Base-by-base conservation (phyloP, 2,113 vertebrate genomes). In the Struthio camelus region DNA sequence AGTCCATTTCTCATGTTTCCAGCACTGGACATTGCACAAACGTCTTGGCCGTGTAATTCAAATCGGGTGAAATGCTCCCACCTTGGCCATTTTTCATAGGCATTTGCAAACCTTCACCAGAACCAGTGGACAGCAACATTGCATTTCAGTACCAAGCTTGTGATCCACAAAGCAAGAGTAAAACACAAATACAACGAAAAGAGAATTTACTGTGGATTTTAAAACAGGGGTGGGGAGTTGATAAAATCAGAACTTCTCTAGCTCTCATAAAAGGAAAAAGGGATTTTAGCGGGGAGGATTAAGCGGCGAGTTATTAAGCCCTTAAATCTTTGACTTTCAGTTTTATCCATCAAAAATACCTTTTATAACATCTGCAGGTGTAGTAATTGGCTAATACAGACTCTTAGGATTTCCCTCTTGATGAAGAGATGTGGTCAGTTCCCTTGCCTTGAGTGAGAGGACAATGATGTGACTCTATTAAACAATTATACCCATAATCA, bases 401-500 rank as follows among this genome's bases (percentile, higher is more conserved):
- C 91, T 87, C 92, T 24, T 2, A 91, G 84, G 81, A 86, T 87
- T 96, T 95, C 85, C 95, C 44, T 46, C 76, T 89, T 36, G 64
- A 65, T 80, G 62, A 44, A 87, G 69, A 69, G 65, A 54, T 16
- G 95, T 95, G 98, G 97, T 97, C 98, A 98, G 91, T 96, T 87
- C 53, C 97, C 95, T 87, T 10, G 82, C 87, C 95, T 96, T 22
- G 0, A 1, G 4, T 79, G 18, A n/a, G 89, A 93, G 94, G 94
- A 94, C 3, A 6, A 50, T 54, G 89, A 82, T 93, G 94, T 78
- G 94, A 90, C 97, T 97, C 96, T 97, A 86, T 98, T 97, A 98
- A 97, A 96, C 95, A 97, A 98, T 98, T 97, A 97, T 9, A 86
- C 22, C 34, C 46, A 82, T 97, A 98, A 98, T 97, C 71, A n/a